Base-by-base conservation (phyloP, 1,140 invertebrate genomes). In the Dendroctonus ponderosae region DNA sequence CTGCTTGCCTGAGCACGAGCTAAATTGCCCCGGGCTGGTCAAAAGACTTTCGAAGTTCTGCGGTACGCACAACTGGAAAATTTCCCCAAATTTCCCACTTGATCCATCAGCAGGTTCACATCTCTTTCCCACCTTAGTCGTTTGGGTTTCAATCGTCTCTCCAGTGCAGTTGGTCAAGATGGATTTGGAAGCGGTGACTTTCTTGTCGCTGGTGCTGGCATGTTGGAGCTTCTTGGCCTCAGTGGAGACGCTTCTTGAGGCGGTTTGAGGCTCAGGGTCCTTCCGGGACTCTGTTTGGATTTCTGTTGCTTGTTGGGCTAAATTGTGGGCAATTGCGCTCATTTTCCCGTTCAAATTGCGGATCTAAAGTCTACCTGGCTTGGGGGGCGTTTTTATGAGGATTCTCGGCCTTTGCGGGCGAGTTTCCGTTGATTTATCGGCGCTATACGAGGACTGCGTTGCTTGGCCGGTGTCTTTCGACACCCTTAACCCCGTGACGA, bases 181-280 rank as follows among this genome's bases (percentile, higher is more conserved):
- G 12, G 15, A 38, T 43, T 58, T 58, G 6, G 56, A 43, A 5
- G 12, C 6, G 0, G 56, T 58, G 0, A 58, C 6, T 58, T 14
- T 58, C 43, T 44, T 59, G 39, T 59, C 57, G 41, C 57, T 48
- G 7, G 57, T 59, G 26, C 14, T 6, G 15, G 43, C 42, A 39
- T 59, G 43, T 39, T 48, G 57, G 26, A 48, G 3, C 11, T 44
- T 12, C 43, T 59, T 59, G 9, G n/a, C 15, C 0, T 48, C 43
- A n/a, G 11, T 46, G 12, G 14, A 46, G 6, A 48, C 5, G 39
- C 43, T 48, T 38, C 49, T 46, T 8, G 43, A n/a, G 9, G 42
- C 15, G 6, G 12, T 37, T 59, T 59, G 46, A 7, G 59, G 48
- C 59, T 12, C 59, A 62, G 7, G 5, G 40, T 51, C 59, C 50